Conservation (phyloP, 2,113 vertebrate species). For the Rutilus rutilus region DNA sequence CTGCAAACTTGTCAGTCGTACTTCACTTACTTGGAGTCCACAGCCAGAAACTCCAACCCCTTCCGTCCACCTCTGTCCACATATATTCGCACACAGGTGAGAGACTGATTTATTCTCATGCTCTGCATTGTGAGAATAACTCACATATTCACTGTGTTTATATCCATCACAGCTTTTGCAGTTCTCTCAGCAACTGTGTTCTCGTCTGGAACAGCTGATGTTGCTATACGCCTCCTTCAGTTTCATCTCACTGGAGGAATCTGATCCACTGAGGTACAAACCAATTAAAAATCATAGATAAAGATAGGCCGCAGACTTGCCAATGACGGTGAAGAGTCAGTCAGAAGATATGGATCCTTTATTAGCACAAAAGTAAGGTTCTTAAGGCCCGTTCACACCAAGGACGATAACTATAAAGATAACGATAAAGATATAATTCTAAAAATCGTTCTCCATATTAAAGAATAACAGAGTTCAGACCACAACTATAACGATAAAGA, state of each 20-base stretch:
- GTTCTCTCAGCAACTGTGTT: constrained; percentile 83
- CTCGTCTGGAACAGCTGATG: constrained; percentile 80
- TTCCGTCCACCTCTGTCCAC: constrained; percentile 57
- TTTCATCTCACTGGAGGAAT: constrained; percentile 78
- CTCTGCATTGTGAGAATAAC: neutral
- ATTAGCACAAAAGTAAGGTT: neutral
- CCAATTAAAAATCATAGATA: neutral
- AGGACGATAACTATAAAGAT: too few species aligned
- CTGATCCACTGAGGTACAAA: constrained; percentile 74
- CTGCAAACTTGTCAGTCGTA: constrained; percentile 78
- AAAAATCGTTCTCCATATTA: too few species aligned
- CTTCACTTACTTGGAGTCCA: constrained; percentile 81
- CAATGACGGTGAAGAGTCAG: neutral
- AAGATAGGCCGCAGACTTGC: neutral
- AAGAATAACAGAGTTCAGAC: too few species aligned
- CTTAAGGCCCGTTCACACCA: too few species aligned
- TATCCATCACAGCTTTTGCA: constrained; percentile 72
- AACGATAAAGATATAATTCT: too few species aligned
- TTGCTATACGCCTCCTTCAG: constrained; percentile 73
- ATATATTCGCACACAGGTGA: constrained; percentile 71
- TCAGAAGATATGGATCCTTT: neutral
- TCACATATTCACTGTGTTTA: neutral
- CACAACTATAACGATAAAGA: too few species aligned
- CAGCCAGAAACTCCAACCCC: constrained; percentile 61
- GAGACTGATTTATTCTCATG: constrained; percentile 3